Evolutionary conservation across 2,888 invertebrate species (phyloP), one percentile per base, ranked within the genome.

Genomic region (Syrphus vitripennis): DNA sequence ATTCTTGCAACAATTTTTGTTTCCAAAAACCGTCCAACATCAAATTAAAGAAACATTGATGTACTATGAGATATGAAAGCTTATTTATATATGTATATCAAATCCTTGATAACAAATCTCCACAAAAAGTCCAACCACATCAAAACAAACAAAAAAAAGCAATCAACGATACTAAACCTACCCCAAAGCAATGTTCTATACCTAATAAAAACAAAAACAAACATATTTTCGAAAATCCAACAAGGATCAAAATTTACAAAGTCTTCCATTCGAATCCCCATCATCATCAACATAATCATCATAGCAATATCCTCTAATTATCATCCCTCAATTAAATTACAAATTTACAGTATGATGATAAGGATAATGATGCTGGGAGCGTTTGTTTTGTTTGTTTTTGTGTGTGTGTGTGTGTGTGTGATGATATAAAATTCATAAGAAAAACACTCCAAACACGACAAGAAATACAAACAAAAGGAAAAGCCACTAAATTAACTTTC

Each of bases 401-500:
- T 29, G 37, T 48, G 63, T 65, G 76, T 29, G 63, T 45, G 9
- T 31, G 48, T 50, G 70, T 67, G 76, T 69, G 42, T n/a, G n/a
- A n/a, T n/a, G n/a, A n/a, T n/a, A 77, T 76, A 63, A 57, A 78
- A 74, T 53, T 55, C 69, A 1, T 31, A 79, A 59, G 61, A 65
- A 69, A 77, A 67, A 75, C 67, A 63, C 61, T 53, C 19, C 21
- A 59, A 65, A 37, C 74, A 79, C 65, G 72, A 82, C 75, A 74
- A 74, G 21, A 72, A 70, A 42, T 48, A 78, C 70, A 72, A 69
- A 59, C 79, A 57, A 83, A 63, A 53, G 59, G 40, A 61, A 77
- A 86, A 88, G 87, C 87, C 83, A 88, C 90, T 88, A 89, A 90
- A 90, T 90, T 90, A 90, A 90, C 90, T 90, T 89, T 89, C 89